phyloP scores from a whole-genome alignment of 2,113 vertebrate species.

The Amblyopsis rosae region DNA sequence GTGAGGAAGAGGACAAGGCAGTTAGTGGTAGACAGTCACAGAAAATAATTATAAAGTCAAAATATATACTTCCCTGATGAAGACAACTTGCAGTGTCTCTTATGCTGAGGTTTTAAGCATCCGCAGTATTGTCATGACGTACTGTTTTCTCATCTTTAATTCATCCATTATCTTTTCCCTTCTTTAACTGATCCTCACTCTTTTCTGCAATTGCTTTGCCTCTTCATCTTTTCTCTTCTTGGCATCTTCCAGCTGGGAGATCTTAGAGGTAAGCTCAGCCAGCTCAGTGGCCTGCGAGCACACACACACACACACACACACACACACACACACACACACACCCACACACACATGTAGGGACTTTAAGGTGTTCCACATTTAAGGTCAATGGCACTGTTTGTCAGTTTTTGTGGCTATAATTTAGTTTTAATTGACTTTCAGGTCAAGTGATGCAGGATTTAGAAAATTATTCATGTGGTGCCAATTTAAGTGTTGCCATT shows the following conservation, averaged over 20 bases:
- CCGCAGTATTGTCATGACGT: slow-evolving; percentile 28
- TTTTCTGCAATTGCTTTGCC: slow-evolving; percentile 88
- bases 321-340: slow-evolving; percentile 46
- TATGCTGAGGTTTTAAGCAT: slow-evolving; percentile 19
- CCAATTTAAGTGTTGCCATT: too few species aligned
- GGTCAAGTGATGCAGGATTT: too few species aligned
- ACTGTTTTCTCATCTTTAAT: slow-evolving; percentile 55
- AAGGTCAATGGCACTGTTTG: slow-evolving; percentile 51
- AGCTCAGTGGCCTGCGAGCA: slow-evolving; percentile 86
- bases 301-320: slow-evolving; percentile 53
- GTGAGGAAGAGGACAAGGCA: not conserved
- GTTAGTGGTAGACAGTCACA: not conserved
- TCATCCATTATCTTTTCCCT: slow-evolving; percentile 44
- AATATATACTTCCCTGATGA: slow-evolving; percentile 5
- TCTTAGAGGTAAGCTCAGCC: slow-evolving; percentile 88
- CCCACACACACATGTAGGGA: slow-evolving; percentile 52
- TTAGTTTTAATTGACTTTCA: too few species aligned
- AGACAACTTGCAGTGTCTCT: slow-evolving; percentile 1
- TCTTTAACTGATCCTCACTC: slow-evolving; percentile 79
- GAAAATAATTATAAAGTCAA: not conserved
- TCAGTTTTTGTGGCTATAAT: not conserved
- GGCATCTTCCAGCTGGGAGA: slow-evolving; percentile 89
- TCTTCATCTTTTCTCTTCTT: slow-evolving; percentile 93
- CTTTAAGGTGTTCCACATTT: slow-evolving; percentile 54
- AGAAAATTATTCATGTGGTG: too few species aligned